Base-by-base conservation (phyloP, 2,888 invertebrate genomes). In the Zaprionus lineosus region DNA sequence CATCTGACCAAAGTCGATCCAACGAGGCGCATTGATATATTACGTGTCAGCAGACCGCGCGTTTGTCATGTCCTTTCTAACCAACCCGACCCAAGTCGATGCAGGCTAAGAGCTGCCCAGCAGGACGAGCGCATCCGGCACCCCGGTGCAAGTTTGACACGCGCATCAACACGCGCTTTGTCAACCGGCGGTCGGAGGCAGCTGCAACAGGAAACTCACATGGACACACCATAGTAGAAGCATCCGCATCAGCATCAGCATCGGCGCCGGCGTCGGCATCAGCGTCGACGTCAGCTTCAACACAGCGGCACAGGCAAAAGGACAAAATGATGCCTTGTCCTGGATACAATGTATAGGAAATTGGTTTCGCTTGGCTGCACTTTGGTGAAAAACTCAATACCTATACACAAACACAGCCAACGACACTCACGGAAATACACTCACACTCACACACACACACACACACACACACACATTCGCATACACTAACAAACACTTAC, bases 111-210 rank as follows among this genome's bases (percentile, higher is more conserved):
- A 24, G 29, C 26, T 33, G 64, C 26, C 28, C 43, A 9, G 14
- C 31, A 21, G 29, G 40, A 46, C 15, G 39, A 52, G 43, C 55
- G 43, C 79, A 78, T 78, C 85, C 79, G 83, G 48, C 79, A 56
- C 69, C 53, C n/a, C 85, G 73, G 85, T 85, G 86, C 81, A 81
- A 71, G 77, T 85, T 84, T 85, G 81, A 84, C 77, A 81, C 86
- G 81, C 86, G 86, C 81, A 76, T 81, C 81, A 83, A 76, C 78
- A 82, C 84, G 85, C 81, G 81, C 81, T 83, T 85, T 81, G 77
- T 84, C 86, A 85, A 68, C 39, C 62, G 51, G 43, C 9, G 16
- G 34, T 24, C 39, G 44, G 44, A 63, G 56, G 34, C 66, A 55
- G 56, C 58, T 83, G 85, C 85, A 83, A 67, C 76, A 83, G 83